A percentile compares a stretch with the other conserved stretches of the same genome.
Conservation (phyloP, 2,888 invertebrate genomes). For the Apamea anceps region DNA sequence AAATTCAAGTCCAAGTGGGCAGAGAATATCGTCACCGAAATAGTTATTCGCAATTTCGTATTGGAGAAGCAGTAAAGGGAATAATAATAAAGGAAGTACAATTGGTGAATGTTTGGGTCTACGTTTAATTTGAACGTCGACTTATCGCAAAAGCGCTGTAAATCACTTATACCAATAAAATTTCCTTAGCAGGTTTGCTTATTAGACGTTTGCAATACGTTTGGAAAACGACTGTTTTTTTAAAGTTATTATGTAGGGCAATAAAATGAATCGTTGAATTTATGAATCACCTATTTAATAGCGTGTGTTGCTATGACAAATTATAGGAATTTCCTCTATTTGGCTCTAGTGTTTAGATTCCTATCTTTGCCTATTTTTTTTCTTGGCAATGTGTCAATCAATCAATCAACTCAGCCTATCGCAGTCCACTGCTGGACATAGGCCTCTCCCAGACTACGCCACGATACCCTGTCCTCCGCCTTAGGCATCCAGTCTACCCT, state of each 20-base stretch:
- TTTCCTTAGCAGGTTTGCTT: slow-evolving; percentile 29
- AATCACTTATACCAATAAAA: slow-evolving; percentile 49
- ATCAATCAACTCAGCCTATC: too few species aligned
- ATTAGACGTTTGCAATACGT: background rate
- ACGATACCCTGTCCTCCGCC: too few species aligned
- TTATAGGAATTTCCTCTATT: background rate
- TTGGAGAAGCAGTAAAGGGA: slow-evolving; percentile 56
- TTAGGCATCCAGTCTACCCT: too few species aligned
- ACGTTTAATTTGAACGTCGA: slow-evolving; percentile 60
- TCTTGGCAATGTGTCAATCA: too few species aligned
- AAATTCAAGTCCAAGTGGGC: slow-evolving; percentile 74
- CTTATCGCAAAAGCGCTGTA: slow-evolving; percentile 52
- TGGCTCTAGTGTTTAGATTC: background rate
- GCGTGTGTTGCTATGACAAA: too few species aligned
- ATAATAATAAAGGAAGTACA: slow-evolving; percentile 60
- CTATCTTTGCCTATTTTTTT: background rate
- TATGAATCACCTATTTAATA: background rate
- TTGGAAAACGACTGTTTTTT: background rate
- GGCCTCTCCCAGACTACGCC: too few species aligned
- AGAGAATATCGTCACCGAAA: slow-evolving; percentile 76
- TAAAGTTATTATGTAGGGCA: background rate
- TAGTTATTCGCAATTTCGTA: slow-evolving; percentile 56
- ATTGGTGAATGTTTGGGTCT: slow-evolving; percentile 58
- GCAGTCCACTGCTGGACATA: too few species aligned
- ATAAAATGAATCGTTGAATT: background rate